Conservation (phyloP, 2,113 vertebrate genomes). For the Paramisgurnus dabryanus region DNA sequence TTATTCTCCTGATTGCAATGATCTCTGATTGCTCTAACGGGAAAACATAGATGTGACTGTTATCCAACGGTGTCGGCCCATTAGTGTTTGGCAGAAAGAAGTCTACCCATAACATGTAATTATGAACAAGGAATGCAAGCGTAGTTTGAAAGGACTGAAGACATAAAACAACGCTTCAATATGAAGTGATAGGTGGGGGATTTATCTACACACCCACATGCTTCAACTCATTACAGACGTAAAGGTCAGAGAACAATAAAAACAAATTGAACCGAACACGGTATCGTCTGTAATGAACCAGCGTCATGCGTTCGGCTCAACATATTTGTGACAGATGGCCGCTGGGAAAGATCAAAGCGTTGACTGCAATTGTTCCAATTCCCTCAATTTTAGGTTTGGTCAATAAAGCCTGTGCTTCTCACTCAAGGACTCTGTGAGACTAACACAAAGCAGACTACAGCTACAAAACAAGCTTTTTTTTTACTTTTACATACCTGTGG, state of each 20-base stretch:
- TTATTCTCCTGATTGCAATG: conserved; percentile 20
- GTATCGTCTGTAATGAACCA: neutral
- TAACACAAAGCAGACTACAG: neutral
- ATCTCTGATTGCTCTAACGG: conserved; percentile 38
- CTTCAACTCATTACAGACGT: neutral
- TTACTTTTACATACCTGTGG: neutral
- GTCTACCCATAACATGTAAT: conserved; percentile 28
- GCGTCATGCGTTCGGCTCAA: neutral
- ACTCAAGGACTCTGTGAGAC: neutral
- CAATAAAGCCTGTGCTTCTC: neutral
- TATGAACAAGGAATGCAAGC: neutral
- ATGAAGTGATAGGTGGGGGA: neutral
- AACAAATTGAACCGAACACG: neutral
- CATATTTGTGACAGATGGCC: conserved; percentile 4
- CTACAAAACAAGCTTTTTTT: neutral
- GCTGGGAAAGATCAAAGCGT: conserved; percentile 3
- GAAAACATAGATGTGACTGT: conserved; percentile 26
- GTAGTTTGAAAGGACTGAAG: neutral
- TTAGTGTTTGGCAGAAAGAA: conserved; percentile 18
- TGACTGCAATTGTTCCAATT: neutral
- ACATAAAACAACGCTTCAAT: conserved; percentile 1
- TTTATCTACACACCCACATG: neutral
- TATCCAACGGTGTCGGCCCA: conserved; percentile 42
- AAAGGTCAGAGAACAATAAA: conserved; percentile 16
- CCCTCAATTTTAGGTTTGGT: neutral